Percentiles rank a stretch among this genome's conserved stretches.
phyloP scores from a whole-genome alignment of 2,113 vertebrate genomes.

The Antennarius striatus region DNA sequence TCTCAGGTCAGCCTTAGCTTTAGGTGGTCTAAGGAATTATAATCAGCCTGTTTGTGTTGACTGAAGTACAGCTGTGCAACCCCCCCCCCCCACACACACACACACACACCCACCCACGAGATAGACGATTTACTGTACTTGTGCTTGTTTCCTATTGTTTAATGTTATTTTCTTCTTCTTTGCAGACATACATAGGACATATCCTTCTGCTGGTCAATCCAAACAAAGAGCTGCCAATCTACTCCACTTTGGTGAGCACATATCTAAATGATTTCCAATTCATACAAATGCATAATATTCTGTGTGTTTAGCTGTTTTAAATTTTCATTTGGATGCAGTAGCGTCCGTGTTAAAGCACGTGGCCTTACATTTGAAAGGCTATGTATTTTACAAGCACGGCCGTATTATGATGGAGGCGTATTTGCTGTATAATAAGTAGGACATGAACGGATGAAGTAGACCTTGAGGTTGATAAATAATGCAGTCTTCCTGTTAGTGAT shows the following conservation, averaged over 20 bases:
- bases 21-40: slow-evolving; percentile 11
- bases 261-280: background rate
- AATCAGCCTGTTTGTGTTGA: background rate
- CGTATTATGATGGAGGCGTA: background rate
- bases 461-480: slow-evolving; percentile 77
- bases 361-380: background rate
- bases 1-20: slow-evolving; percentile 4
- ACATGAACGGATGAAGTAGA: slow-evolving; percentile 54
- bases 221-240: slow-evolving; percentile 95
- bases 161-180: slow-evolving; percentile 26
- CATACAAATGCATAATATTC: background rate
- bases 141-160: too few relatives aligned
- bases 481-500: slow-evolving; percentile 75
- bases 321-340: too few relatives aligned
- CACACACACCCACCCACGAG: too few relatives aligned
- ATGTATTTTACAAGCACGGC: slow-evolving; percentile 1
- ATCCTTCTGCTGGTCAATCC: slow-evolving; percentile 94
- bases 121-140: background rate
- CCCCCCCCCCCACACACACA: too few relatives aligned
- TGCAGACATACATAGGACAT: slow-evolving; percentile 94
- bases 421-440: slow-evolving; percentile 36
- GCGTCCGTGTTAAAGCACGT: background rate
- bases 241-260: slow-evolving; percentile 89
- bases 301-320: background rate
- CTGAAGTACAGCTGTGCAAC: background rate